Evolutionary conservation across 2,113 vertebrate genomes (phyloP).

Genomic region (Sander vitreus): DNA sequence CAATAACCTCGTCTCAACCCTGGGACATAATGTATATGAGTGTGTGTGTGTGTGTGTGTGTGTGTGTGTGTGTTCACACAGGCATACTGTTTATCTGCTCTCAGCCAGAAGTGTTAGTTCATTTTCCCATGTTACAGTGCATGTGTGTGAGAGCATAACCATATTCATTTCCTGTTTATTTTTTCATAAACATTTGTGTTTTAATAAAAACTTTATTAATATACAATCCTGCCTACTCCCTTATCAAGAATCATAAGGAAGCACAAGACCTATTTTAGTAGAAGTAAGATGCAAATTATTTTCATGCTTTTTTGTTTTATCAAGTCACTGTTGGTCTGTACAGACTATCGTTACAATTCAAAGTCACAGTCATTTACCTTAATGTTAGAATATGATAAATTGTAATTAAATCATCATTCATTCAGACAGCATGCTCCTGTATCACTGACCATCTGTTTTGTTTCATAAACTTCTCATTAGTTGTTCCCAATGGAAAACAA

Average conservation of each 20-base stretch:
- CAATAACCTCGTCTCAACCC: constrained; percentile 22
- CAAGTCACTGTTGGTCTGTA: not conserved
- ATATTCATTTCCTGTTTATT: constrained; percentile 62
- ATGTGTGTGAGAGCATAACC: constrained; percentile 35
- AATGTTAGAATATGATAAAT: not conserved
- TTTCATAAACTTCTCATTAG: constrained; percentile 50
- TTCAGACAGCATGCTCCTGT: constrained; percentile 26
- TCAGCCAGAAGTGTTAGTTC: constrained; percentile 22
- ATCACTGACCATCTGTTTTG: constrained; percentile 54
- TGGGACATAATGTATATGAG: constrained; percentile 6
- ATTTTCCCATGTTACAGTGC: constrained; percentile 39
- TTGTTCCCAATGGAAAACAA: constrained; percentile 36
- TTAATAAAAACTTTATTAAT: constrained; percentile 38
- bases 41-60: not conserved
- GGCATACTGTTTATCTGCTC: not conserved
- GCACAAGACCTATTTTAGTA: constrained; percentile 1
- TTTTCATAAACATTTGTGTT: constrained; percentile 55
- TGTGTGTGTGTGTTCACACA: constrained; percentile 6
- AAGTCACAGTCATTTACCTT: constrained; percentile 13
- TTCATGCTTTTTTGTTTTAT: constrained; percentile 1
- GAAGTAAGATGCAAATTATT: constrained; percentile 4
- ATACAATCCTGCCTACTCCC: constrained; percentile 17
- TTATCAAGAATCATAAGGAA: not conserved
- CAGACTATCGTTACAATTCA: not conserved
- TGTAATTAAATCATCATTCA: constrained; percentile 23